These are phyloP conservation scores for Formica aserva DNA, from an alignment of 2,888 invertebrate species.

Conservation along the genomic window DNA sequence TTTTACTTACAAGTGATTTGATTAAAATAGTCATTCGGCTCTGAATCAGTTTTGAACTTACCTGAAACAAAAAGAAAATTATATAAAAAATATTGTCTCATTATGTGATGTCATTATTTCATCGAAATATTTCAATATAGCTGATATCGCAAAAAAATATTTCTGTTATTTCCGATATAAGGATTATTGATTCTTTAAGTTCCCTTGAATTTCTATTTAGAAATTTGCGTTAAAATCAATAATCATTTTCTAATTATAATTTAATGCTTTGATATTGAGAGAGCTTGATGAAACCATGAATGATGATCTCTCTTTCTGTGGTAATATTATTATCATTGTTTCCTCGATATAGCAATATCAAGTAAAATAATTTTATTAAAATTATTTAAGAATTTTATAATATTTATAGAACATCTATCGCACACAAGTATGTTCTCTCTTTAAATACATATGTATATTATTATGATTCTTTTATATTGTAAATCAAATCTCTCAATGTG, in stretches of 20 bases:
- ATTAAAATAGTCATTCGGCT: background rate
- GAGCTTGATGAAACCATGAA: background rate
- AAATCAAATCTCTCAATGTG: background rate
- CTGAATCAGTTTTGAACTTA: slow-evolving; percentile 53
- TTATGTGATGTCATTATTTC: background rate
- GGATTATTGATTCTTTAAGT: background rate
- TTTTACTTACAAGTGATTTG: slow-evolving; percentile 11
- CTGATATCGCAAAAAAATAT: slow-evolving; percentile 1
- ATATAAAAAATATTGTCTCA: background rate
- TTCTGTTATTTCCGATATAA: background rate
- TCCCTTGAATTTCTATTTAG: slow-evolving; percentile 80
- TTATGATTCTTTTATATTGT: background rate
- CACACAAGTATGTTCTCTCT: background rate
- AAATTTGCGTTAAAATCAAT: background rate
- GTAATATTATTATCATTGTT: background rate
- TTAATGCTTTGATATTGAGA: background rate
- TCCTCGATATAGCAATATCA: background rate
- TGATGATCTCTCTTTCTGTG: background rate
- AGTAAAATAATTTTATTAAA: background rate
- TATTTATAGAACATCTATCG: background rate
- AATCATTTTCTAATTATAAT: slow-evolving; percentile 6
- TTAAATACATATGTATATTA: background rate
- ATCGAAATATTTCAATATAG: background rate
- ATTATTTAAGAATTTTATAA: background rate
- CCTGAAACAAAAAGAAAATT: slow-evolving; percentile 62